phyloP scores from a whole-genome alignment of 2,797 vertebrate species.

The Scleropages formosus region DNA sequence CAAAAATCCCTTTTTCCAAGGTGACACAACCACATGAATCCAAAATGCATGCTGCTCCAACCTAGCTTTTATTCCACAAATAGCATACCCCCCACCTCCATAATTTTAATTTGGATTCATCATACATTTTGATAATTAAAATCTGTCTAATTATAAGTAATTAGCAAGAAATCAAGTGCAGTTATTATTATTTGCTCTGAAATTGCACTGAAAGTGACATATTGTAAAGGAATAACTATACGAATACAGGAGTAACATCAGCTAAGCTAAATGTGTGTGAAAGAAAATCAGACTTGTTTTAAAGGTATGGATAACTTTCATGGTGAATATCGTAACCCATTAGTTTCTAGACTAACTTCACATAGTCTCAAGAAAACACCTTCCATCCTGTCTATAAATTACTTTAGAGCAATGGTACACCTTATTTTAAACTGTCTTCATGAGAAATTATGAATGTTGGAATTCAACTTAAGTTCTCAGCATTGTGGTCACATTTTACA shows the following conservation, averaged over 20 bases:
- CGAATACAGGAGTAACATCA: slow-evolving; percentile 15
- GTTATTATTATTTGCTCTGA: slow-evolving; percentile 28
- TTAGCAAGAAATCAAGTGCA: slow-evolving; percentile 21
- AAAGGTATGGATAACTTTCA: too few species aligned
- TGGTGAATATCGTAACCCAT: too few species aligned
- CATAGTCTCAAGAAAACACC: too few species aligned
- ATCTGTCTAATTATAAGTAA: slow-evolving; percentile 28
- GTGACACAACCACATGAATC: slow-evolving; percentile 29
- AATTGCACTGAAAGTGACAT: slow-evolving; percentile 24
- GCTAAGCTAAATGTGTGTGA: too few species aligned
- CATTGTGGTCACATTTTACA: too few species aligned
- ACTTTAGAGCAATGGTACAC: too few species aligned
- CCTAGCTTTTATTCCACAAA: slow-evolving; percentile 17
- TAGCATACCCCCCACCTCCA: slow-evolving; percentile 18
- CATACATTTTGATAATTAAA: slow-evolving; percentile 30
- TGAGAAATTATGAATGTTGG: too few species aligned
- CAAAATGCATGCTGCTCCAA: slow-evolving; percentile 20
- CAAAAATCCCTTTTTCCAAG: slow-evolving; percentile 20
- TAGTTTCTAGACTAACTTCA: too few species aligned
- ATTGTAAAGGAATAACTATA: slow-evolving; percentile 1
- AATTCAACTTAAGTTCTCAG: too few species aligned
- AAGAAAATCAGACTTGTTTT: too few species aligned
- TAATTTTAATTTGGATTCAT: slow-evolving; percentile 26
- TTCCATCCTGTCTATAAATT: too few species aligned
- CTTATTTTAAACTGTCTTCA: too few species aligned